Evolutionary conservation across 1,140 invertebrate genomes (phyloP), one percentile per base, ranked within the genome.

Genomic region (Bombus breviceps): DNA sequence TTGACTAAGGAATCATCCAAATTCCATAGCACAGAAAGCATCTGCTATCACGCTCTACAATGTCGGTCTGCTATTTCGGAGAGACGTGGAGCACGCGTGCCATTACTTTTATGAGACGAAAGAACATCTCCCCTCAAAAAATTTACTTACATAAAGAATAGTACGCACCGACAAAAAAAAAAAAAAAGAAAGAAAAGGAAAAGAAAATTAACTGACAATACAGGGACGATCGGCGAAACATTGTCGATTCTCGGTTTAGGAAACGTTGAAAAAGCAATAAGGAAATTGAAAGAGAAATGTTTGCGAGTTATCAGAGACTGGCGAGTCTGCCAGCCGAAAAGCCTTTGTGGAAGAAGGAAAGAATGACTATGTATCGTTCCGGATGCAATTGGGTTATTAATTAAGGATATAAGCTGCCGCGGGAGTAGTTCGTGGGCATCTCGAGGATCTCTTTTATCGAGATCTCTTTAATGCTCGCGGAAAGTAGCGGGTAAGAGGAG

Each of bases 361-460:
- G 8, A 53, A 74, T 2, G 66, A 18, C 62, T 79, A 76, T 28
- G 62, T 81, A 77, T 81, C 57, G 77, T 77, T 62, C 15, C 34
- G 32, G 18, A 57, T 88, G 68, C 47, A 86, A 83, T 88, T 83
- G 47, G 68, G 43, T 88, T 86, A 82, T 87, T 88, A 76, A 88
- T 86, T 53, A 90, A 88, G 66, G 32, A 76, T 59, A 64, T 74
- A 81, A 86, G 86, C 37, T 80, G 77, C 43, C 18, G 69, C 25
- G 66, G 47, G 59, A 81, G 83, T 85, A 77, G 83, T 71, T 43
- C 75, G 41, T 25, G 37, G 28, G 72, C 25, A 72, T 53, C 47
- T 8, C 0, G 68, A 64, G 28, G 53, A 47, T 83, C 88, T 79
- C 68, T 87, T 89, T 83, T 81, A 90, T 90, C 81, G 62, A 22